These are phyloP conservation scores for Temnothorax longispinosus DNA, from an alignment of 1,140 invertebrate genomes.

Conservation along the genomic window DNA sequence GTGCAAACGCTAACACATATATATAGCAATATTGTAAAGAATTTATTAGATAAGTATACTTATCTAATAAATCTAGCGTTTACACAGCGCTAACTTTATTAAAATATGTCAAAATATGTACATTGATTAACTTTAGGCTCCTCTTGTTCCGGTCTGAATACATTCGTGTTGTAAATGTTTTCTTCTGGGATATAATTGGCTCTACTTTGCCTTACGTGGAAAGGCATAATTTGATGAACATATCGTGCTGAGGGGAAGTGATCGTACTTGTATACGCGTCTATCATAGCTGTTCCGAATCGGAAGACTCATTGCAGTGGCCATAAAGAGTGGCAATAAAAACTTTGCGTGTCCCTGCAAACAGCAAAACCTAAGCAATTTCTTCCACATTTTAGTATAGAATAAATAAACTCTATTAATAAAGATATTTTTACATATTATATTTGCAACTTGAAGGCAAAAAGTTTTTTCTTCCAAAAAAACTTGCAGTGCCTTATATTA, in stretches of 20 bases:
- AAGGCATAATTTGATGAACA: constrained; percentile 28
- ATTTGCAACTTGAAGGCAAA: not conserved
- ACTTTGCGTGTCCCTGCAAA: constrained; percentile 68
- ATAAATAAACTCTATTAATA: constrained; percentile 12
- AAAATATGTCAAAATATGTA: constrained; percentile 5
- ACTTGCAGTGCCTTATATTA: not conserved
- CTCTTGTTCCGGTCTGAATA: not conserved
- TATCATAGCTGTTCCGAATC: not conserved
- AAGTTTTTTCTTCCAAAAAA: not conserved
- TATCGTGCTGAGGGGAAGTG: constrained; percentile 23
- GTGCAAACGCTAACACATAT: too few species aligned
- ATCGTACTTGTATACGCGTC: not conserved
- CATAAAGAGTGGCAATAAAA: constrained; percentile 69
- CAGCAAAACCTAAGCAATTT: not conserved
- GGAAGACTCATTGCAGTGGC: constrained; percentile 45
- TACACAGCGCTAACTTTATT: not conserved
- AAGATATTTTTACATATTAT: not conserved
- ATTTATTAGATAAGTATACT: not conserved
- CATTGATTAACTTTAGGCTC: not conserved
- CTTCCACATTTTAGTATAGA: not conserved
- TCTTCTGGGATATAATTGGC: constrained; percentile 34
- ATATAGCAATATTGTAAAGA: too few species aligned
- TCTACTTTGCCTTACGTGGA: constrained; percentile 3
- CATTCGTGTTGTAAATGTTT: not conserved
- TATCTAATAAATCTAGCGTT: not conserved